Evolutionary conservation across 2,113 vertebrate genomes (phyloP), one percentile per base, ranked within the genome.

Genomic region (Oriolus oriolus): DNA sequence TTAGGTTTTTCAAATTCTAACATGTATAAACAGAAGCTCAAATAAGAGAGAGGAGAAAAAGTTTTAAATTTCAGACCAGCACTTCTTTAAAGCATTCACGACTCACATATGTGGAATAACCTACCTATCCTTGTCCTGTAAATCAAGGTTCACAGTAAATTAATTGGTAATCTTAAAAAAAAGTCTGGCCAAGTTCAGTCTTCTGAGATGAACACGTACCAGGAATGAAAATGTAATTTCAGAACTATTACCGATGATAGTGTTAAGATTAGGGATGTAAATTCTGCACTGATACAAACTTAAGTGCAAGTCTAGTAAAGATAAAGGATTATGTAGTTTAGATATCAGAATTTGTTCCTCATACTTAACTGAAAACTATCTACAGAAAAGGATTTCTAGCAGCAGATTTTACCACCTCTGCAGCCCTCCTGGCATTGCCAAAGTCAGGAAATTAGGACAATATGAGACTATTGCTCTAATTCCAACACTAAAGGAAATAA

Each of bases 361-460:
- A 17, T 42, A 65, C 4, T 73, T 44, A 28, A 81, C 22, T 66
- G 77, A 74, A 89, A 74, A 37, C 52, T 66, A 50, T 65, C 52
- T 66, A 37, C 27, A 81, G 27, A 65, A 81, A 74, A 59, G 12
- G 12, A 81, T 39, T 66, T 74, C 44, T 74, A 65, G 54, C 17
- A 90, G 35, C 35, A 80, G 37, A 77, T 65, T 76, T 93, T 80
- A 69, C 44, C 68, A 47, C 26, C 4, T 82, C 35, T 86, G 45
- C 33, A 73, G 52, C 50, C 23, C 88, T 88, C 19, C 79, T 84
- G 45, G 33, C 24, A 82, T 47, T 1, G 2, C 74, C 53, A 17
- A 84, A 80, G 26, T 69, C 45, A 91, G 63, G 50, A 93, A 95
- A 94, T 94, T 61, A 88, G 74, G 50, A 63, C 33, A 92, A 53